Evolutionary conservation across 1,140 invertebrate species (phyloP).

Genomic region (Wasmannia auropunctata): DNA sequence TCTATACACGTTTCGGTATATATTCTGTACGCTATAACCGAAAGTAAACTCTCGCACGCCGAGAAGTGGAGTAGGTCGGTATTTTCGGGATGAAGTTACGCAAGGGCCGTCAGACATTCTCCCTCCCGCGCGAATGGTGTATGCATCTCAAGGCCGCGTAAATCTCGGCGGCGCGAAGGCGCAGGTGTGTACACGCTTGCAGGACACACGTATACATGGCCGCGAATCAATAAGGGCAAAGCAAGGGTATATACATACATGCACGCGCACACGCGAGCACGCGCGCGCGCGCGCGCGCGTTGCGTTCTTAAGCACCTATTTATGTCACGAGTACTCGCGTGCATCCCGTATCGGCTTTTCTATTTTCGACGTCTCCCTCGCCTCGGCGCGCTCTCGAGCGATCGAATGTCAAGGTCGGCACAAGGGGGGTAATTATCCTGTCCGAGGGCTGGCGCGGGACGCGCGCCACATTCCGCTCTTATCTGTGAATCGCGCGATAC

Average conservation of each 20-base stretch:
- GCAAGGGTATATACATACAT: neutral
- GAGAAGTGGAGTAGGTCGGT: constrained; percentile 62
- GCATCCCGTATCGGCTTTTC: constrained; percentile 67
- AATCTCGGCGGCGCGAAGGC: constrained; percentile 54
- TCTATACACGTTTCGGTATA: neutral
- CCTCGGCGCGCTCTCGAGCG: neutral
- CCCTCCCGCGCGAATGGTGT: constrained; percentile 43
- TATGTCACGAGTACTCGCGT: constrained; percentile 71
- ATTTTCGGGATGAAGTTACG: constrained; percentile 58
- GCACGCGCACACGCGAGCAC: neutral
- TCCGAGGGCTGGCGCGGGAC: neutral
- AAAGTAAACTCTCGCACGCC: constrained; percentile 60
- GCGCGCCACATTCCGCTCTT: constrained; percentile 9
- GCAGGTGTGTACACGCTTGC: neutral
- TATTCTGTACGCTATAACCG: constrained; percentile 47
- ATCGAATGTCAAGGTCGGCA: constrained; percentile 69
- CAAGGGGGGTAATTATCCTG: constrained; percentile 61
- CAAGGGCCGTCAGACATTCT: constrained; percentile 61
- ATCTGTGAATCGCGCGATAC: constrained; percentile 22
- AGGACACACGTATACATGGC: neutral
- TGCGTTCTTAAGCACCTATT: constrained; percentile 65
- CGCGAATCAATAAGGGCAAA: constrained; percentile 66
- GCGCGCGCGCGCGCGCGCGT: neutral
- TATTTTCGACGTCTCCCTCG: constrained; percentile 70
- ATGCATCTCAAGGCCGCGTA: constrained; percentile 67